These are phyloP conservation scores for Actenoides hombroni DNA, from an alignment of 2,113 vertebrate species.

Conservation along the genomic window DNA sequence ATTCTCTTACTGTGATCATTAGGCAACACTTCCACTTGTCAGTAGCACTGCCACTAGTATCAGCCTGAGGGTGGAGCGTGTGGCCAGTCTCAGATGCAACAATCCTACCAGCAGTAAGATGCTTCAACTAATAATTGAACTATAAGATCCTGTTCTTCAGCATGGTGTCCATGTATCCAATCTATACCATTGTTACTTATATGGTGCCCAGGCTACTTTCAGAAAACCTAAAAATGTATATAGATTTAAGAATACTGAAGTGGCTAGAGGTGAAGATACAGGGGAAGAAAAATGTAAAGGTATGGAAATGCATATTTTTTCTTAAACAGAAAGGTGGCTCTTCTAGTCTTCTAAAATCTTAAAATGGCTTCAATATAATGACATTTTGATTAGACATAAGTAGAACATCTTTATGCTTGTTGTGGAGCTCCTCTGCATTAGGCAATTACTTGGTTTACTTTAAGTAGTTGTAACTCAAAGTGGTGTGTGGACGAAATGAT, in stretches of 20 bases:
- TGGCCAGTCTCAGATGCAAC: background rate
- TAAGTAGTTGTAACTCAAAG: background rate
- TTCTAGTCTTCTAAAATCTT: constrained; percentile 1
- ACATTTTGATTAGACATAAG: background rate
- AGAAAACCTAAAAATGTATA: background rate
- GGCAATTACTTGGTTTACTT: background rate
- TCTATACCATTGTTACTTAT: background rate
- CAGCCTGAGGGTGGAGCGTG: background rate
- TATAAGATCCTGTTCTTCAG: background rate
- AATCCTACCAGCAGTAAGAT: background rate
- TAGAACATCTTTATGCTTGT: background rate
- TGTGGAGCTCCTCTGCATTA: background rate
- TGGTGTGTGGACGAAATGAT: background rate
- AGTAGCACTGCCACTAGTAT: background rate
- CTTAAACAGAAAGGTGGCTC: background rate
- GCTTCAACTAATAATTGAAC: background rate
- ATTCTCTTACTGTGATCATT: background rate
- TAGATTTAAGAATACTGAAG: background rate
- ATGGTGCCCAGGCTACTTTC: fast-evolving
- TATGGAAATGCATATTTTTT: background rate
- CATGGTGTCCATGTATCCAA: background rate
- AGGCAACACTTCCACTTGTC: background rate
- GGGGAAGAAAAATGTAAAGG: background rate
- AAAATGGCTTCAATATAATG: background rate
- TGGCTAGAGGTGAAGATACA: background rate